Base-by-base conservation (phyloP, 2,797 vertebrate species). In the Odontamblyopus lacepedii region DNA sequence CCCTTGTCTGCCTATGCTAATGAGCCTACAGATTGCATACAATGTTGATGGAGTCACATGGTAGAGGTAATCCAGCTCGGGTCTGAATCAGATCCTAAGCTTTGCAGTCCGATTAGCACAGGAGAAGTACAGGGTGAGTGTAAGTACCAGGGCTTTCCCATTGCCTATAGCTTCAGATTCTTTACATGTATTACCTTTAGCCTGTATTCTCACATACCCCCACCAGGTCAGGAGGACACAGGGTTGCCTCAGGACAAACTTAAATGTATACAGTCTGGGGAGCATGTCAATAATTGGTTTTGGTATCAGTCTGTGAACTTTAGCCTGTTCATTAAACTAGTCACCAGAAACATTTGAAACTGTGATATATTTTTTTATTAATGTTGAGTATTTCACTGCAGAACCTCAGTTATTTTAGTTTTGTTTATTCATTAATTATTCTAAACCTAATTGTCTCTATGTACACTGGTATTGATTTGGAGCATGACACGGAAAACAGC, bases 31-130 rank as follows among this genome's bases (percentile, higher is more conserved):
- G 86, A 89, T 79, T 82, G 84, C 76, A 85, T 78, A 80, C 82
- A 77, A 71, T 72, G 70, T 84, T 60, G 67, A 83, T 59, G 68
- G 50, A 76, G 88, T 92, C 91, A 93, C 89, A 80, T 93, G 92
- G 91, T 65, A 3, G 59, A 50, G 78, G 77, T 94, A 93, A 94
- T 93, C 93, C 92, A 86, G 78, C 76, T 89, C 84, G 90, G 83
- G 78, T 87, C 88, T 91, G 88, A 92, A 89, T 89, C 89, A 85
- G 86, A 79, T 83, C 78, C 90, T 90, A 93, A 92, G 13, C 85
- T 84, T 67, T 87, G 72, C 85, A 82, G 83, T 83, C 84, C 91
- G 92, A 91, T 92, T 93, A 92, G 87, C 87, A 82, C 73, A 85
- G 82, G 76, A 87, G 89, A 84, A 88, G 82, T 79, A 89, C 82